Evolutionary conservation across 2,888 invertebrate species (phyloP), one percentile per base, ranked within the genome.

Genomic region (Athalia cordata): DNA sequence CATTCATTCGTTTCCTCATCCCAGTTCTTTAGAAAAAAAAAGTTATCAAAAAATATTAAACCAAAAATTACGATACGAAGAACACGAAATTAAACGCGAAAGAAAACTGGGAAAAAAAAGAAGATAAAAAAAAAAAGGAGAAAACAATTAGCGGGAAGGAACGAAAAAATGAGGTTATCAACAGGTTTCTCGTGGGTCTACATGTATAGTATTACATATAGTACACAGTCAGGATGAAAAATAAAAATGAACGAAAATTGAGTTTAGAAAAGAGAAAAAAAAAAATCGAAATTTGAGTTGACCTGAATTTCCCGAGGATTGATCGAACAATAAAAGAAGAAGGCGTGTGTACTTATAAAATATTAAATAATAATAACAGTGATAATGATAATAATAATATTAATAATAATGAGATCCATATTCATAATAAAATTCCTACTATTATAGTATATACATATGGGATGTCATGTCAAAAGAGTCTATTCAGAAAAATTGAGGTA

Each of bases 401-500:
- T 68, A 6, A 50, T 59, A 75, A 75, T 62, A 62, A 75, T 43
- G 50, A 75, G 43, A 75, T 75, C 74, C 74, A 75, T 75, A 75
- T 75, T 75, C 74, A 62, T 75, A 72, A 61, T 61, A 52, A 7
- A 9, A 3, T 59, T n/a, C n/a, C 9, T 9, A 3, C 5, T n/a
- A 13, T 9, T 59, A 59, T 13, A 59, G 9, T 6, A 59, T 59
- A n/a, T 9, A 55, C 57, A 45, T 47, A 15, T 47, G 62, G 61
- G 45, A 62, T 15, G 62, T 15, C 61, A 61, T 75, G 74, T 75
- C 74, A 75, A 62, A 62, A 75, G 61, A 49, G 50, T 9, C 74
- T 75, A 75, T 75, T 75, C 62, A 75, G 29, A 75, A 62, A 75
- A 75, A 82, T 82, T 82, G 80, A 81, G 80, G 80, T 79, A 79